These are phyloP conservation scores for Hoplostethus atlanticus DNA, from an alignment of 2,797 vertebrate species.

Conservation along the genomic window DNA sequence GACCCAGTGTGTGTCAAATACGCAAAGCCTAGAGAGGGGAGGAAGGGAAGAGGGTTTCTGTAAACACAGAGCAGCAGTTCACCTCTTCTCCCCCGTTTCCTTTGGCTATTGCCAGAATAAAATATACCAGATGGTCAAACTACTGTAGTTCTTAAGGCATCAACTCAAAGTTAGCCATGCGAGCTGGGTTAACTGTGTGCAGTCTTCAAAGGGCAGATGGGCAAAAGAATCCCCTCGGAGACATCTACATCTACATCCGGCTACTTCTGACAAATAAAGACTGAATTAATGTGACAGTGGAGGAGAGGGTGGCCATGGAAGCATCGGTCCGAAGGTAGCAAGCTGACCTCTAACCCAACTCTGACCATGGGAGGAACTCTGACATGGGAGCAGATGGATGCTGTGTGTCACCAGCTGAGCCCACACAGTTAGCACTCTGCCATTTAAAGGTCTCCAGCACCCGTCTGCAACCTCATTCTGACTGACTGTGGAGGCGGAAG, in stretches of 20 bases:
- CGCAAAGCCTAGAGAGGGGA: too few species aligned
- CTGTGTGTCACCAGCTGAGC: slow-evolving; percentile 66
- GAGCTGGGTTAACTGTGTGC: slow-evolving; percentile 49
- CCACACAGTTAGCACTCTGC: slow-evolving; percentile 71
- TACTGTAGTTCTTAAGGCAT: slow-evolving; percentile 32
- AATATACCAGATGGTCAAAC: slow-evolving; percentile 67
- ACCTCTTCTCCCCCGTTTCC: slow-evolving; percentile 48
- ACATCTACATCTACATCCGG: slow-evolving; percentile 48
- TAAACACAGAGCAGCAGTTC: slow-evolving; percentile 49
- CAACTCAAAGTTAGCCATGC: slow-evolving; percentile 34
- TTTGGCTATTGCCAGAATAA: slow-evolving; percentile 47
- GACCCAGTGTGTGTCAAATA: not conserved
- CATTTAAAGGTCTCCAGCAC: slow-evolving; percentile 80
- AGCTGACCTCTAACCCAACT: slow-evolving; percentile 56
- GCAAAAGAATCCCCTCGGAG: slow-evolving; percentile 32
- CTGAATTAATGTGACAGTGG: slow-evolving; percentile 37
- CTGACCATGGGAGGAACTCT: slow-evolving; percentile 56
- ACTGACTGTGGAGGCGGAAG: slow-evolving; percentile 69
- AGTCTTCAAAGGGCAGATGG: slow-evolving; percentile 57
- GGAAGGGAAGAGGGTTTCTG: slow-evolving; percentile 36
- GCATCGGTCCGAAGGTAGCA: slow-evolving; percentile 25
- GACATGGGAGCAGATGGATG: slow-evolving; percentile 66
- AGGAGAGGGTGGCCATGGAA: not conserved
- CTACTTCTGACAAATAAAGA: slow-evolving; percentile 45
- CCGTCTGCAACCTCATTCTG: slow-evolving; percentile 58